Evolutionary conservation across 2,797 vertebrate species (phyloP), one percentile per base, ranked within the genome.

Genomic region (Garrulus glandarius): DNA sequence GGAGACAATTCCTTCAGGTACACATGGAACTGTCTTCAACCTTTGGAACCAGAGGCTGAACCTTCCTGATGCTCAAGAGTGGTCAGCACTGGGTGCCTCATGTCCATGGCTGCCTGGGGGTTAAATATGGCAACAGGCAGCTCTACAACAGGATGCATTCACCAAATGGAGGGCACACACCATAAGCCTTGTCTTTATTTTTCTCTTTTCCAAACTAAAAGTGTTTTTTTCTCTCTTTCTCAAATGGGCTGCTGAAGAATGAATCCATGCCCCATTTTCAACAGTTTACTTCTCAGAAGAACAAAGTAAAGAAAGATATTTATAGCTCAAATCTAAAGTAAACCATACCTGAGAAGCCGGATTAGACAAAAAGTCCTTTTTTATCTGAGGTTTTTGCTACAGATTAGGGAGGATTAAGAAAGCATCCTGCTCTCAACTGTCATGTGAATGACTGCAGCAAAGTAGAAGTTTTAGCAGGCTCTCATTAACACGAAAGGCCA

Each of bases 381-480:
- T 96, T 93, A 97, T 97, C 96, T 97, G 57, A 95, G 87, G 95
- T 96, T 97, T 97, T 94, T 96, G 85, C 65, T 88, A 86, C 91
- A 94, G 96, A 97, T 98, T 97, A 98, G 80, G n/a, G 37, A 88
- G 95, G 95, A 97, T 97, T 97, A 97, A 97, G 91, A 95, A 89
- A 87, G 91, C 85, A 93, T 94, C 92, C 71, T 90, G 52, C 60
- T 96, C 87, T 94, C 78, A 78, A 78, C 63, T 91, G 68, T 69
- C 21, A 4, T 79, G 90, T 74, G 95, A 96, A 90, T 4, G 39
- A 95, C 84, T 64, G 47, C 13, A 11, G 87, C 80, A 92, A 81
- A 87, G 71, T 82, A 79, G 86, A 94, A 96, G 88, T 96, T 96
- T 84, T 88, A 97, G 95, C 39, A 87, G 55, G 63, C 60, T 97